These are phyloP conservation scores for Laticauda laticaudata DNA, from an alignment of 2,113 vertebrate species.

Conservation along the genomic window DNA sequence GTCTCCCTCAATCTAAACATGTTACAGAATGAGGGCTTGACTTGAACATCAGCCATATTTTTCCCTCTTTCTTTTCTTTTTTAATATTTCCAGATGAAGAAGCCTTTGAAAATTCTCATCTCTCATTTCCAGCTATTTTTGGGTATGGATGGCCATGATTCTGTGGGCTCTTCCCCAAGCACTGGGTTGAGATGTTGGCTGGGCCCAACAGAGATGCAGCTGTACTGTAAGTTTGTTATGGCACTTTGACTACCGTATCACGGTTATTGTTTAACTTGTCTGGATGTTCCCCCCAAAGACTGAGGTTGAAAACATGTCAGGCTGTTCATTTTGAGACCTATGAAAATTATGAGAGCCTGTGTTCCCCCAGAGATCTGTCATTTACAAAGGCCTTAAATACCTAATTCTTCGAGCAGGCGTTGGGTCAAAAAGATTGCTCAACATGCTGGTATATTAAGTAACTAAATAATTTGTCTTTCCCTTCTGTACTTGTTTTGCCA, in stretches of 20 bases:
- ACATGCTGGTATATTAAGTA: background rate
- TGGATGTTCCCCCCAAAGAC: background rate
- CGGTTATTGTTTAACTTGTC: background rate
- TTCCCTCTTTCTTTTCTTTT: background rate
- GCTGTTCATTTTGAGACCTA: background rate
- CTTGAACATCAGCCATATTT: background rate
- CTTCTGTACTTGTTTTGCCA: background rate
- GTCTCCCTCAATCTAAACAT: background rate
- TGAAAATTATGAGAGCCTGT: background rate
- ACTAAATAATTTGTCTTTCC: background rate
- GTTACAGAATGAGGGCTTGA: background rate
- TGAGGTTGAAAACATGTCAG: background rate
- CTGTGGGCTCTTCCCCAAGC: background rate
- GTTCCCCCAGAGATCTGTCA: background rate
- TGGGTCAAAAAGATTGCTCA: background rate
- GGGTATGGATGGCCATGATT: background rate
- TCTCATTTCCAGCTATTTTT: background rate
- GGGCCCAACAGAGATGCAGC: background rate
- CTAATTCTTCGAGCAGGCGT: background rate
- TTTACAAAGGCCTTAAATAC: background rate
- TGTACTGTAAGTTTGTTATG: background rate
- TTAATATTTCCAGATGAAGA: background rate
- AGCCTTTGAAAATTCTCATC: background rate
- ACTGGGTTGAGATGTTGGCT: background rate
- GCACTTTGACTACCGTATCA: background rate